These are phyloP conservation scores for Cervus canadensis DNA, from an alignment of 2,113 vertebrate species.

Conservation along the genomic window DNA sequence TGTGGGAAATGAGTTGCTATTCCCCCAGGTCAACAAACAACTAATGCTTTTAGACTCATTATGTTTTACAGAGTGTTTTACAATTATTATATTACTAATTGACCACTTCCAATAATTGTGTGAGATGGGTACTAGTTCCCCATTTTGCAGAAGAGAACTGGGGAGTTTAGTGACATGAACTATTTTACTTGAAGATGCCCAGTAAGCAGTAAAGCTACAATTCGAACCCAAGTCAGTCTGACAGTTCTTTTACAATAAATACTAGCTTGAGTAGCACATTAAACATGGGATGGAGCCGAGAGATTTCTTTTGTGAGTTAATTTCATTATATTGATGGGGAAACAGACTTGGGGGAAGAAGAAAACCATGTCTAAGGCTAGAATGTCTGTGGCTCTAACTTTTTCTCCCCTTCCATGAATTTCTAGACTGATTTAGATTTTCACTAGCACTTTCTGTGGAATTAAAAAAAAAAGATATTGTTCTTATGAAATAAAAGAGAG, in stretches of 20 bases:
- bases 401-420: background rate
- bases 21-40: background rate
- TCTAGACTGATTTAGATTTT: background rate
- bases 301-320: background rate
- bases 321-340: background rate
- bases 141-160: background rate
- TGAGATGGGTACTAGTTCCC: background rate
- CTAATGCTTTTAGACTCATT: background rate
- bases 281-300: background rate
- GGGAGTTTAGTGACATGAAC: background rate
- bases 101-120: background rate
- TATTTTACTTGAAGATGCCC: background rate
- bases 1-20: background rate
- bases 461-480: background rate
- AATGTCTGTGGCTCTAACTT: background rate
- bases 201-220: background rate
- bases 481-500: constrained; percentile 23
- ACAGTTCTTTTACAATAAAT: background rate
- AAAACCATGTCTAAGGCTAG: background rate
- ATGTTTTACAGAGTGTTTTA: background rate
- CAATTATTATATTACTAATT: background rate
- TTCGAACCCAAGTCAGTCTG: background rate
- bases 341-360: background rate
- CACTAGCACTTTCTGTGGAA: background rate
- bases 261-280: background rate